Conservation (phyloP, 2,888 invertebrate genomes). For the Heliconius ismenius region DNA sequence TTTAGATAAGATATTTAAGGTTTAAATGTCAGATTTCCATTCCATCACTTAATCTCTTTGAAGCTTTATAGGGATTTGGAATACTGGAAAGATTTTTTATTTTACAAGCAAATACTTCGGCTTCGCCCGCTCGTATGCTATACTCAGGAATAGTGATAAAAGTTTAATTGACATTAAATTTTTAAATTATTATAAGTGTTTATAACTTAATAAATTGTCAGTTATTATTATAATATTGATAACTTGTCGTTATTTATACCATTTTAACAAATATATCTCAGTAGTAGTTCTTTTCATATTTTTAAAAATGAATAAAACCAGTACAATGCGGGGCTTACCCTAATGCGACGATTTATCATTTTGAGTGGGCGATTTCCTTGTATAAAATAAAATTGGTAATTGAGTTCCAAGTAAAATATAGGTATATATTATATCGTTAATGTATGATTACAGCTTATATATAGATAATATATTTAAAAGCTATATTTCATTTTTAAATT, state of each 20-base stretch:
- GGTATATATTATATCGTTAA: background rate
- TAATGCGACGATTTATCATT: background rate
- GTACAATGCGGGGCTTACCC: constrained; percentile 2
- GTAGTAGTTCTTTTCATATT: background rate
- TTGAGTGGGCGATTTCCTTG: background rate
- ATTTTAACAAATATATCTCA: background rate
- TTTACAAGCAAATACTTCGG: too few relatives aligned
- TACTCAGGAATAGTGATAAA: background rate
- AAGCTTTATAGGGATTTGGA: background rate
- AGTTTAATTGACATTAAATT: background rate
- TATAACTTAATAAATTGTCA: too few relatives aligned
- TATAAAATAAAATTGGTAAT: constrained; percentile 7
- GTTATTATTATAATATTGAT: too few relatives aligned
- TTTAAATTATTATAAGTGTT: background rate
- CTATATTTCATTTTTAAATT: background rate
- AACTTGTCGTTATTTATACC: too few relatives aligned
- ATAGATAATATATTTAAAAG: background rate
- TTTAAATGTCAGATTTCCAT: constrained; percentile 21
- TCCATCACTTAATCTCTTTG: background rate
- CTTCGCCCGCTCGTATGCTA: background rate
- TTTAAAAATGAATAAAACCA: background rate
- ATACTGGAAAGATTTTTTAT: background rate
- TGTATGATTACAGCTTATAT: background rate
- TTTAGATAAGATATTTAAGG: constrained; percentile 35
- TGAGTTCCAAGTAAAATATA: background rate